phyloP scores from a whole-genome alignment of 2,888 invertebrate species.

The Crocallis elinguaria region DNA sequence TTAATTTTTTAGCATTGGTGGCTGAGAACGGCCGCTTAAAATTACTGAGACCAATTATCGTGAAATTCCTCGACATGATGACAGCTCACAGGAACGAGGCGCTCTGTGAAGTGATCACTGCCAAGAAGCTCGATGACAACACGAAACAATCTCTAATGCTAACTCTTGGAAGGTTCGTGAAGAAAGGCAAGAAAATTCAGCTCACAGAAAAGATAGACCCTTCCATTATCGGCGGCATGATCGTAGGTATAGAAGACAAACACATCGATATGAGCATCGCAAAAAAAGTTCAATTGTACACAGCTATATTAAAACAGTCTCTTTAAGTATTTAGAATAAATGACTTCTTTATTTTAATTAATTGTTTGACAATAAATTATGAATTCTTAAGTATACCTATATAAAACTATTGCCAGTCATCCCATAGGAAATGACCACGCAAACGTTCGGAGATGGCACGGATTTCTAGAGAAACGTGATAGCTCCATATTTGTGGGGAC shows the following conservation, averaged over 20 bases:
- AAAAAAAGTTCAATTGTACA: conserved; percentile 65
- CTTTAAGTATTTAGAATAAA: conserved; percentile 43
- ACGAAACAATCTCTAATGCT: conserved; percentile 52
- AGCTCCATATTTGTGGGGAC: conserved; percentile 69
- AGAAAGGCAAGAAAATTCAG: conserved; percentile 61
- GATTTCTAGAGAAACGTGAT: conserved; percentile 70
- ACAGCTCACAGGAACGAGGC: conserved; percentile 72
- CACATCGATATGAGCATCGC: conserved; percentile 72
- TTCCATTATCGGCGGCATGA: conserved; percentile 68
- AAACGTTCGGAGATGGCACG: conserved; percentile 56
- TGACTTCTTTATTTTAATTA: conserved; percentile 7
- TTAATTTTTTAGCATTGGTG: conserved; percentile 64
- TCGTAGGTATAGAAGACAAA: conserved; percentile 72
- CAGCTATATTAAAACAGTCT: conserved; percentile 61
- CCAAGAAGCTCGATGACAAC: conserved; percentile 59
- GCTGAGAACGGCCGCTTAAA: conserved; percentile 73
- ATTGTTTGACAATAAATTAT: conserved; percentile 12
- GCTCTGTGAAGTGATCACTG: conserved; percentile 72
- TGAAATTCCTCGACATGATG: conserved; percentile 64
- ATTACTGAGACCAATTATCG: conserved; percentile 61
- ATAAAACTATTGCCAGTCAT: conserved; percentile 58
- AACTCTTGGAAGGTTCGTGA: conserved; percentile 60
- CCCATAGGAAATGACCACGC: conserved; percentile 56
- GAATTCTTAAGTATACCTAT: conserved; percentile 1
- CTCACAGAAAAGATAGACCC: conserved; percentile 67